Evolutionary conservation across 2,113 vertebrate species (phyloP).

Genomic region (Agelaius tricolor): DNA sequence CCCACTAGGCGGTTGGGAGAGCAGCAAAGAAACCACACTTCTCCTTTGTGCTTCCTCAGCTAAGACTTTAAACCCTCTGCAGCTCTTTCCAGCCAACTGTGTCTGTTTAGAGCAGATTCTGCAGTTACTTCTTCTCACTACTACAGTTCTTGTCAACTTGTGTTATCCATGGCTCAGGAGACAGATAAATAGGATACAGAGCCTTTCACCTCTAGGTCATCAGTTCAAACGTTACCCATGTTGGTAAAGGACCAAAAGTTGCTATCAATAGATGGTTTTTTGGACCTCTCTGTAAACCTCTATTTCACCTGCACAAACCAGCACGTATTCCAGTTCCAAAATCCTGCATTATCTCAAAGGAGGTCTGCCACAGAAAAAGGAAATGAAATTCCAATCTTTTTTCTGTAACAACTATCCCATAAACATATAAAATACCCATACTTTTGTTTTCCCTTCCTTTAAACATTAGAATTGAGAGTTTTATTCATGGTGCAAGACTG

Average conservation of each 20-base stretch:
- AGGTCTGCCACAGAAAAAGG: neutral
- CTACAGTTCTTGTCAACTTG: slow-evolving; percentile 50
- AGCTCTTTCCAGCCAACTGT: neutral
- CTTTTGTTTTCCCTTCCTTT: neutral
- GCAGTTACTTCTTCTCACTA: slow-evolving; percentile 22
- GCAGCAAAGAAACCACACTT: neutral
- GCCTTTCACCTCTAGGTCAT: slow-evolving; percentile 56
- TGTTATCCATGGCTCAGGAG: slow-evolving; percentile 56
- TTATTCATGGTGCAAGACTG: neutral
- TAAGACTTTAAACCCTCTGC: slow-evolving; percentile 4
- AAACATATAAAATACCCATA: neutral
- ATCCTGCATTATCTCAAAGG: neutral
- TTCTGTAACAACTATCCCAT: neutral
- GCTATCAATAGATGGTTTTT: neutral
- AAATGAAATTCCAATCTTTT: neutral
- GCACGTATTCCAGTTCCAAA: neutral
- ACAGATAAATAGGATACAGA: slow-evolving; percentile 45
- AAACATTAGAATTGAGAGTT: neutral
- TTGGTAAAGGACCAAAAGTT: neutral
- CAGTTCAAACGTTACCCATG: neutral
- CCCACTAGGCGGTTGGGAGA: neutral
- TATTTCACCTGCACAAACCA: neutral
- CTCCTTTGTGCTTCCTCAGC: neutral
- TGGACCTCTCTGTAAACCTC: neutral
- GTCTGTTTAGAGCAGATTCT: neutral